Percentiles rank a stretch among this genome's conserved stretches.
Conservation (phyloP, 2,797 vertebrate genomes). For the Manis crassicaudata region DNA sequence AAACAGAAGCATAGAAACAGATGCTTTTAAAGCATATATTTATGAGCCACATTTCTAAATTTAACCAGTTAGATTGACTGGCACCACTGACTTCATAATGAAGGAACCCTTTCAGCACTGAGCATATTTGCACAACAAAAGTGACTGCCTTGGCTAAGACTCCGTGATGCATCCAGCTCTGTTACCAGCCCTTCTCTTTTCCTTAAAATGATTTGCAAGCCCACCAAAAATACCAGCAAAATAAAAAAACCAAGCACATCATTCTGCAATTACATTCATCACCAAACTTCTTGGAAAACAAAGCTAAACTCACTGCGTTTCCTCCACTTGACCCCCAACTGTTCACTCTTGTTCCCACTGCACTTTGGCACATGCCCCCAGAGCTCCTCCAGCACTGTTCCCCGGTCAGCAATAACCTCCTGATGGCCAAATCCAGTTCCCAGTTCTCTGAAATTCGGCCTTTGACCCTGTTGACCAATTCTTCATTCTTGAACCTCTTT, state of each 20-base stretch:
- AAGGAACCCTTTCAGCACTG: neutral
- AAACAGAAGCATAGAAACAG: neutral
- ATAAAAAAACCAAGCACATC: neutral
- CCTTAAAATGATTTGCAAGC: neutral
- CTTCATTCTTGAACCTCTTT: conserved; percentile 62
- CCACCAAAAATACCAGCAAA: neutral
- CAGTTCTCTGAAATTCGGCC: conserved; percentile 18
- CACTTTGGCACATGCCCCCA: neutral
- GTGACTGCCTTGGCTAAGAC: neutral
- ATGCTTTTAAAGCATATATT: neutral
- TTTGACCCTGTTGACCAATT: conserved; percentile 67
- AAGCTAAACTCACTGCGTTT: neutral
- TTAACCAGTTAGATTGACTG: neutral
- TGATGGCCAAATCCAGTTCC: conserved; percentile 58
- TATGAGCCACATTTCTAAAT: neutral
- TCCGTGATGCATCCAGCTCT: neutral
- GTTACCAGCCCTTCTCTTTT: neutral
- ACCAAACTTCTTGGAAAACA: conserved; percentile 4
- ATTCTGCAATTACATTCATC: neutral
- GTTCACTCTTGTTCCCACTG: neutral
- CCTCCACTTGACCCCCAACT: neutral
- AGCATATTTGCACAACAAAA: neutral
- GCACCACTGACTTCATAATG: neutral
- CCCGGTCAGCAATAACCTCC: neutral
- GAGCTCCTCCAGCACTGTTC: neutral